phyloP scores from a whole-genome alignment of 1,140 invertebrate genomes.

The Pogonomyrmex barbatus region DNA sequence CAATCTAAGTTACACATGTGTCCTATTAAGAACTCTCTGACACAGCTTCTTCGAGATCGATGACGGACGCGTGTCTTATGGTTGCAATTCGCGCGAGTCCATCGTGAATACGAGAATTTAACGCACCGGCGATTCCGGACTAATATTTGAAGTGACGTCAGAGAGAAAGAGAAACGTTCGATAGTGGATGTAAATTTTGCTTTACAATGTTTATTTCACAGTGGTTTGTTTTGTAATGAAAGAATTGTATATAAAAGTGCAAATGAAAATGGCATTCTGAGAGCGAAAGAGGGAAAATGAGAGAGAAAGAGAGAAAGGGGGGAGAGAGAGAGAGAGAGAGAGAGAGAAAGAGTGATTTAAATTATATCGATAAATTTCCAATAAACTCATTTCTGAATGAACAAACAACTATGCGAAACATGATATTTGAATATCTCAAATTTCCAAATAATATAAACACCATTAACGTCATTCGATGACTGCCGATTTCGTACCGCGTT shows the following conservation, averaged over 20 bases:
- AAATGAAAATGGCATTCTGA: neutral
- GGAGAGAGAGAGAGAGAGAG: neutral
- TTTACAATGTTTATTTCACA: neutral
- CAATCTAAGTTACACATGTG: constrained; percentile 28
- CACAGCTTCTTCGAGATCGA: no score
- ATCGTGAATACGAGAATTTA: neutral
- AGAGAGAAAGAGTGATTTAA: neutral
- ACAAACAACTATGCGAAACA: constrained; percentile 1
- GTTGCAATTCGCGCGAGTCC: neutral
- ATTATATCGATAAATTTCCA: neutral
- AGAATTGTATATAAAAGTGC: neutral
- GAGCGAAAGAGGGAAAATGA: neutral
- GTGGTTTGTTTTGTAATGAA: constrained; percentile 9
- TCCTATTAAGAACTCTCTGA: neutral
- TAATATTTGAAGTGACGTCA: neutral
- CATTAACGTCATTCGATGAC: neutral
- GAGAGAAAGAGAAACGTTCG: neutral
- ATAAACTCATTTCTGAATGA: neutral
- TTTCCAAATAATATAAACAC: constrained; percentile 20
- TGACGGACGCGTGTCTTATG: neutral
- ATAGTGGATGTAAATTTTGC: neutral
- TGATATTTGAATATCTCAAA: constrained; percentile 24
- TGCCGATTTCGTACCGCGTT: neutral
- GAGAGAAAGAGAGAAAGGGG: no score
- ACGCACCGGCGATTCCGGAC: neutral